Conservation (phyloP, 1,140 invertebrate genomes). For the Lordiphosa mommai region DNA sequence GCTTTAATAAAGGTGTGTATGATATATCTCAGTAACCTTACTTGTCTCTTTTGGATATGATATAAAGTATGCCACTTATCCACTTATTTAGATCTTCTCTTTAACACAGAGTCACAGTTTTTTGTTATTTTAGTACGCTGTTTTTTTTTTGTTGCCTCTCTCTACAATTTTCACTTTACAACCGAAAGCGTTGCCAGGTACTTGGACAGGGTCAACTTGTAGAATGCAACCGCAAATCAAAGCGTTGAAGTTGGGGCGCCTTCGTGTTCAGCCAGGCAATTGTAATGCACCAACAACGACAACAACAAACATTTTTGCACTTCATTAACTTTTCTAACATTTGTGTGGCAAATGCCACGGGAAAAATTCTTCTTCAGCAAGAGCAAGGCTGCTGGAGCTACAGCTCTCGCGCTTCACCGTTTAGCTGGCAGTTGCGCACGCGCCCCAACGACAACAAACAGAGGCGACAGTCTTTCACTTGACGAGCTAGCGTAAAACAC, state of each 20-base stretch:
- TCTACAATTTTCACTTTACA: conserved; percentile 60
- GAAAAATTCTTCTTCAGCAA: conserved; percentile 42
- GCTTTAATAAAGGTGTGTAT: too few species aligned
- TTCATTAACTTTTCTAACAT: conserved; percentile 67
- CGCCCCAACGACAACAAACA: conserved; percentile 8
- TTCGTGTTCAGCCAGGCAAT: conserved; percentile 31
- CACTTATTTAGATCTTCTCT: conserved; percentile 7
- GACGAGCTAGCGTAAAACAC: conserved; percentile 20
- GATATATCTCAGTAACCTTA: conserved; percentile 8
- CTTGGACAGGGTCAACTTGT: conserved; percentile 27
- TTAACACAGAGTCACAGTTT: too few species aligned
- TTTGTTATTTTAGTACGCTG: conserved; percentile 22
- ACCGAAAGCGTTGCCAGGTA: conserved; percentile 24
- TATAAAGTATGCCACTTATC: conserved; percentile 40
- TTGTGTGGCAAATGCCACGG: conserved; percentile 58
- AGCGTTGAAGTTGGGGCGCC: conserved; percentile 29
- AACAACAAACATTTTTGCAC: conserved; percentile 65
- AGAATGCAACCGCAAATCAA: conserved; percentile 52
- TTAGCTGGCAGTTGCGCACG: conserved; percentile 34
- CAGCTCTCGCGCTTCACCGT: conserved; percentile 31
- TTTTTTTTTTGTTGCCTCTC: conserved; percentile 18
- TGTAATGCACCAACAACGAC: conserved; percentile 35
- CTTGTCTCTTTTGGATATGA: too few species aligned
- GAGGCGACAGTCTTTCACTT: conserved; percentile 24
- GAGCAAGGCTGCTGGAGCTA: conserved; percentile 9